A percentile compares a stretch with the other conserved stretches of the same genome.
Evolutionary conservation across 2,113 vertebrate species (phyloP).

Genomic region (Scytalopus superciliaris): DNA sequence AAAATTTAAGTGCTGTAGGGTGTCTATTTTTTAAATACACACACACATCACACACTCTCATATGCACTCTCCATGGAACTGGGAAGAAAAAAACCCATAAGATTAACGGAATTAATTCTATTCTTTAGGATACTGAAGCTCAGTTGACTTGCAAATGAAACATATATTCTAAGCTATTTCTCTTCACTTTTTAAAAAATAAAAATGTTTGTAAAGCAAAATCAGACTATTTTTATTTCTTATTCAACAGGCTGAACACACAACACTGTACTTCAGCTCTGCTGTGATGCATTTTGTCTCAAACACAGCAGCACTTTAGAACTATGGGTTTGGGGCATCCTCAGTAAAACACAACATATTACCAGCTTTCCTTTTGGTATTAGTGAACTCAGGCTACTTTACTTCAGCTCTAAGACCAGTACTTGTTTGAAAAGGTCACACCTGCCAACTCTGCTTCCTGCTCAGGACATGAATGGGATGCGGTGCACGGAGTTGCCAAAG

Average conservation of each 20-base stretch:
- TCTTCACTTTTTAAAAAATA: not conserved
- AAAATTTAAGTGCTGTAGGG: not conserved
- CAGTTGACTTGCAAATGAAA: not conserved
- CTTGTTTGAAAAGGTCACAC: not conserved
- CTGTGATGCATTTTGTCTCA: not conserved
- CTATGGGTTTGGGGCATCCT: not conserved
- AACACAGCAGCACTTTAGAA: not conserved
- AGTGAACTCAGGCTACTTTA: not conserved
- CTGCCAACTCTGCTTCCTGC: not conserved
- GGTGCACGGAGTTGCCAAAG: not conserved
- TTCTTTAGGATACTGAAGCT: not conserved
- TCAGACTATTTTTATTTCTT: not conserved
- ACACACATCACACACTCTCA: not conserved
- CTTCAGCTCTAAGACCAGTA: not conserved
- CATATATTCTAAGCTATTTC: not conserved
- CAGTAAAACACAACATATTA: not conserved
- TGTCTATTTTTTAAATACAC: not conserved
- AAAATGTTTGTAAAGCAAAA: not conserved
- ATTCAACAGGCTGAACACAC: not conserved
- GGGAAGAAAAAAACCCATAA: not conserved
- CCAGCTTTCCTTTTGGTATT: not conserved
- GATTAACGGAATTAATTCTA: not conserved
- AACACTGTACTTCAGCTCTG: not conserved
- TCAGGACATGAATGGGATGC: rapidly evolving
- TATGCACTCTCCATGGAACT: not conserved